Percentiles rank a stretch among this genome's conserved stretches.
phyloP scores from a whole-genome alignment of 1,140 invertebrate genomes.

The Drosophila paulistorum region DNA sequence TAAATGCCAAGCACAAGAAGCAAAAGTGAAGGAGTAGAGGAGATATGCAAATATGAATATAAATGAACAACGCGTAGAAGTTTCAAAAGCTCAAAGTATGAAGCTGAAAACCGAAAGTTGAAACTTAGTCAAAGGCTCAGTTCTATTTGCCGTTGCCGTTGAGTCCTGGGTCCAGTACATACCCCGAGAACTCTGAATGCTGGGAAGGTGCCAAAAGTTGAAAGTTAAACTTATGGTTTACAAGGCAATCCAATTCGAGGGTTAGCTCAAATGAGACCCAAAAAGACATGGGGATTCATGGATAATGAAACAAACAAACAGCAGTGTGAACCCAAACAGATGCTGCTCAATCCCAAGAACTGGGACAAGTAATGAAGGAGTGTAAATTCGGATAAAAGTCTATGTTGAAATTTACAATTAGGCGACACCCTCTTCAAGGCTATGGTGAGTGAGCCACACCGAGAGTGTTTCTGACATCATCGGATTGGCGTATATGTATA shows the following conservation, averaged over 20 bases:
- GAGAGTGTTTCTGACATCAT: no score
- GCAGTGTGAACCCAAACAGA: conserved; percentile 11
- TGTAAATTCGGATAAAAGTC: background rate
- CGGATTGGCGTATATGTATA: no score
- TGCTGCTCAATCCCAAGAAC: background rate
- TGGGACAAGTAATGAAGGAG: no score
- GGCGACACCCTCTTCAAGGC: background rate
- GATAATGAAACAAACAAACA: background rate
- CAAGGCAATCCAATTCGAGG: conserved; percentile 16
- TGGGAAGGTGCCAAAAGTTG: conserved; percentile 22
- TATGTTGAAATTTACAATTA: background rate
- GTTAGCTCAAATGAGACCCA: conserved; percentile 15
- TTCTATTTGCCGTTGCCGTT: background rate
- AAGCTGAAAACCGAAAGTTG: background rate
- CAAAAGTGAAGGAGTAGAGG: background rate
- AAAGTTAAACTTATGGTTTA: conserved; percentile 32
- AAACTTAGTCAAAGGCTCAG: conserved; percentile 28
- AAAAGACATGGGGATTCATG: background rate
- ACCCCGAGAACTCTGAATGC: background rate
- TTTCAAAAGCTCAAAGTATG: conserved; percentile 4
- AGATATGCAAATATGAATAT: conserved; percentile 77
- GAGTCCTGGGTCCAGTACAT: no score
- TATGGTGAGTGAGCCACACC: no score
- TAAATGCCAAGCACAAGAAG: conserved; percentile 31
- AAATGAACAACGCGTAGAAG: conserved; percentile 74